Conservation (phyloP, 2,888 invertebrate species). For the Sarcophaga caerulescens region DNA sequence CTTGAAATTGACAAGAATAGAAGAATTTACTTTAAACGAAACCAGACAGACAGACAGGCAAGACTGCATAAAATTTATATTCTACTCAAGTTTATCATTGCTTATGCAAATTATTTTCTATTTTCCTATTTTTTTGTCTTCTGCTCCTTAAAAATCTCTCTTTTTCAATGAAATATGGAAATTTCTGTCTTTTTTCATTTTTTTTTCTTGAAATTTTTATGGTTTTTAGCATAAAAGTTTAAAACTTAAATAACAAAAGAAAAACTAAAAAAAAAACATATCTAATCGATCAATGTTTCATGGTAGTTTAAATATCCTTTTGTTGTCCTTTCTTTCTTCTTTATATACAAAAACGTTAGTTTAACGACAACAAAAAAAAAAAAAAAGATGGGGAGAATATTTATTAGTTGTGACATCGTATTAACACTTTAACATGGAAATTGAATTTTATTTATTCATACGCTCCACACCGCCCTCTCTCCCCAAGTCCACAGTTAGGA, state of each 20-base stretch:
- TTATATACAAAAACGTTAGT: background rate
- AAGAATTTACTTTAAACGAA: background rate
- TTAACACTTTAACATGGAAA: constrained; percentile 49
- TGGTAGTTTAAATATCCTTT: constrained; percentile 19
- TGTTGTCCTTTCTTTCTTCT: background rate
- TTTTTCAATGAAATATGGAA: constrained; percentile 1
- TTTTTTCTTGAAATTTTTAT: constrained; percentile 5
- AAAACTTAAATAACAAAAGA: constrained; percentile 3
- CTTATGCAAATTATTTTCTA: constrained; percentile 10
- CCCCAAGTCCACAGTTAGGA: background rate
- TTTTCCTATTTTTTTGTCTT: background rate
- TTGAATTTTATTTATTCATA: constrained; percentile 50
- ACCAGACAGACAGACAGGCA: too few relatives aligned
- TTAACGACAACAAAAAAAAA: background rate
- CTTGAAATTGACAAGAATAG: constrained; percentile 16
- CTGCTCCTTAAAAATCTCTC: background rate
- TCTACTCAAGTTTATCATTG: background rate
- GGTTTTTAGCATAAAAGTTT: constrained; percentile 5
- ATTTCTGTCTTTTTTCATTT: background rate
- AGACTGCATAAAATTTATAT: constrained; percentile 2
- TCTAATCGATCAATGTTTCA: constrained; percentile 40
- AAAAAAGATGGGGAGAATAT: background rate
- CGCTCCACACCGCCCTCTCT: background rate
- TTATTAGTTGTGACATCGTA: constrained; percentile 48
- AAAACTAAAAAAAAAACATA: constrained; percentile 2